Base-by-base conservation (phyloP, 2,888 invertebrate species). In the Aricia artaxerxes region DNA sequence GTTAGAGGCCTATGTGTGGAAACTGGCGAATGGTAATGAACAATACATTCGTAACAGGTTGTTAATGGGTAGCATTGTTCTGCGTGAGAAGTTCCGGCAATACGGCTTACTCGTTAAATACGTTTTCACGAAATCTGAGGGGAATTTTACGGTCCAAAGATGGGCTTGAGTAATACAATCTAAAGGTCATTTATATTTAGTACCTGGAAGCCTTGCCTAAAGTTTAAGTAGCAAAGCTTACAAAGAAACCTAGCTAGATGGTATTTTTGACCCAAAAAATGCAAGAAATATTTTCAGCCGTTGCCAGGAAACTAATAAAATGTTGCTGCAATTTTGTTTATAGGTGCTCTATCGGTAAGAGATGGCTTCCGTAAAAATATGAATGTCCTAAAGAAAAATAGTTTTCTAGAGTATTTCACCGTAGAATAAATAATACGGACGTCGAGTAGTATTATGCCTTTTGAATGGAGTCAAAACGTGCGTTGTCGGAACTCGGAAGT, bases 31-130 rank as follows among this genome's bases (percentile, higher is more conserved):
- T 69, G 35, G 69, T 69, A 69, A 73, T 44, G 31, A 57, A 76
- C 76, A 76, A 76, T 76, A 76, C 57, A 49, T 53, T 53, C 76
- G 76, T 57, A 57, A 76, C 76, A 76, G 76, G 57, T 57, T 76
- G 76, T 76, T 76, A 76, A 76, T 53, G 76, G 53, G 35, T 13
- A 13, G 53, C 76, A 76, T 76, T 76, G 76, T 76, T 76, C 13
- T 76, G n/a, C 16, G 31, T 53, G 76, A 76, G 76, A 76, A 76
- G 49, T 53, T 76, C 57, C 53, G 57, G 57, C 76, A 49, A 57
- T 53, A n/a, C 75, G 49, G 75, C 49, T 75, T 16, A 69, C 69
- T 69, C 69, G 69, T 69, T 69, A 69, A 31, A 69, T 69, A 31
- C 1, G 69, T 69, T 38, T 35, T 69, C 35, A 69, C 35, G 69